Percentiles rank a stretch among this genome's conserved stretches.
Evolutionary conservation across 2,113 vertebrate species (phyloP).

Genomic region (Apeltes quadracus): DNA sequence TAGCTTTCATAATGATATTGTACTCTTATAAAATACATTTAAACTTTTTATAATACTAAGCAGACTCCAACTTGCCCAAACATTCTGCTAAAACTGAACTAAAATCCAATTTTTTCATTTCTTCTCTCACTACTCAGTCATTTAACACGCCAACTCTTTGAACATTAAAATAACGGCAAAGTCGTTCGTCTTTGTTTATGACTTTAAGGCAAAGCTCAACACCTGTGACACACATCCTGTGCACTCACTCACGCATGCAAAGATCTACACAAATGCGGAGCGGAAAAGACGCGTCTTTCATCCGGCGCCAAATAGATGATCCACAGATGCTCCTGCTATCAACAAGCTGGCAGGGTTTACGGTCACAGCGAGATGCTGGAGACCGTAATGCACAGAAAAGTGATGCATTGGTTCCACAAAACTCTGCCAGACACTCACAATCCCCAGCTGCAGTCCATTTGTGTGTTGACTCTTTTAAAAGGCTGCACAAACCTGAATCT

Average conservation of each 20-base stretch:
- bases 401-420: conserved; percentile 7
- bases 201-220: background rate
- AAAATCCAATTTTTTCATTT: background rate
- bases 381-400: background rate
- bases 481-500: conserved; percentile 76
- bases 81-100: background rate
- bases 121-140: background rate
- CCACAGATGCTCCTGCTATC: conserved; percentile 64
- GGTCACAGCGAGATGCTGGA: background rate
- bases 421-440: background rate
- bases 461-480: background rate
- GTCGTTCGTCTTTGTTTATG: conserved; percentile 1
- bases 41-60: background rate
- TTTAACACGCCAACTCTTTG: conserved; percentile 6
- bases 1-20: background rate
- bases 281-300: conserved; percentile 53
- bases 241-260: background rate
- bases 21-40: background rate
- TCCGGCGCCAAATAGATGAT: conserved; percentile 47
- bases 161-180: background rate
- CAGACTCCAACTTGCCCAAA: background rate
- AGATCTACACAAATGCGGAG: background rate
- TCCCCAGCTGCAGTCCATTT: background rate
- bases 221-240: conserved; percentile 52
- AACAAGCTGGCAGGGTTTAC: conserved; percentile 45